Evolutionary conservation across 2,888 invertebrate genomes (phyloP).

Genomic region (Hirtodrosophila confusa): DNA sequence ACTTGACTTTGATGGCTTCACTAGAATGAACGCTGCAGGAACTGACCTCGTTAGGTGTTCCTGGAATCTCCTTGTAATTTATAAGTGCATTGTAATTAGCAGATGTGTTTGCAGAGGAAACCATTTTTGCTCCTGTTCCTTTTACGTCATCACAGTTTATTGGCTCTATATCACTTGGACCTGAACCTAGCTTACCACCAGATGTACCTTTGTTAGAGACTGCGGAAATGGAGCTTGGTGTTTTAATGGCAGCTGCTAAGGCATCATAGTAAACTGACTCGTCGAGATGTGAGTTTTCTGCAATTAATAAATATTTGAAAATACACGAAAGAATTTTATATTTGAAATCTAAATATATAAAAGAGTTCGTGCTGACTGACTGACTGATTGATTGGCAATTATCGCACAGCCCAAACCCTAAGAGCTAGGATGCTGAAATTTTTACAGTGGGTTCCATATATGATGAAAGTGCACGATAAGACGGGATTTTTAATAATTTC

Average conservation of each 20-base stretch:
- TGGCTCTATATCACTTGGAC: constrained; percentile 33
- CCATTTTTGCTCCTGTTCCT: constrained; percentile 11
- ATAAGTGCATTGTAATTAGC: constrained; percentile 15
- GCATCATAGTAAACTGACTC: constrained; percentile 94
- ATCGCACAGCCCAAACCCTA: too few relatives aligned
- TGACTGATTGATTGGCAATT: too few relatives aligned
- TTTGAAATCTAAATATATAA: too few relatives aligned
- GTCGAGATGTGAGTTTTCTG: constrained; percentile 87
- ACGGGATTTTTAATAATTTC: too few relatives aligned
- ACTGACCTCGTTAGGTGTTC: constrained; percentile 18
- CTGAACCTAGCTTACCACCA: constrained; percentile 18
- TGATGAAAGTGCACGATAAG: too few relatives aligned
- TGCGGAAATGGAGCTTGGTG: constrained; percentile 47
- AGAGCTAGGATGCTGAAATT: too few relatives aligned
- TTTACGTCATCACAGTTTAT: constrained; percentile 51
- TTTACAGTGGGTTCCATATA: too few relatives aligned
- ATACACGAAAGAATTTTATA: too few relatives aligned
- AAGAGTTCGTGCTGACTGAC: too few relatives aligned
- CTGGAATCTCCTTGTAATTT: constrained; percentile 18
- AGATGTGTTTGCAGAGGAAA: constrained; percentile 23
- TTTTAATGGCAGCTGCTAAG: constrained; percentile 86
- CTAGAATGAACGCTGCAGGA: constrained; percentile 14
- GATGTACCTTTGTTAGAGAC: constrained; percentile 18
- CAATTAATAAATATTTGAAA: neutral
- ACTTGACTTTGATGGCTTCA: constrained; percentile 24